These are phyloP conservation scores for Coelopa frigida DNA, from an alignment of 1,140 invertebrate species.

Conservation along the genomic window DNA sequence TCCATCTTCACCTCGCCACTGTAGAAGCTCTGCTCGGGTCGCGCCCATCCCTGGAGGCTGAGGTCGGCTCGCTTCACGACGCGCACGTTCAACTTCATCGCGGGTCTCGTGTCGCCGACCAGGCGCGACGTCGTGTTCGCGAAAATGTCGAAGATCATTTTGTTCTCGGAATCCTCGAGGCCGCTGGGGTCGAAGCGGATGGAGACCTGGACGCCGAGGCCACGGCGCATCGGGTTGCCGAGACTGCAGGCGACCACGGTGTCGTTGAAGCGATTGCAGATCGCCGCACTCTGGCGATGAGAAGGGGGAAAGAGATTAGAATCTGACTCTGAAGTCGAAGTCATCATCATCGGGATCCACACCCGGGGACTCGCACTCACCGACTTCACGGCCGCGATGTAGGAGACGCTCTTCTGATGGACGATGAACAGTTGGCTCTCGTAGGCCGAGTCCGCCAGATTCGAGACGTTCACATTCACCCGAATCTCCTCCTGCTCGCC, in stretches of 20 bases:
- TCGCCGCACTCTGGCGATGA: slow-evolving; percentile 47
- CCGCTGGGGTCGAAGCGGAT: slow-evolving; percentile 74
- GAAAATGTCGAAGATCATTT: slow-evolving; percentile 64
- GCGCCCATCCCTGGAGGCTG: slow-evolving; percentile 63
- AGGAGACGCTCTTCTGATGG: slow-evolving; percentile 71
- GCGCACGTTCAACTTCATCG: slow-evolving; percentile 53
- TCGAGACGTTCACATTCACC: slow-evolving; percentile 67
- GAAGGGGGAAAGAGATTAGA: not conserved
- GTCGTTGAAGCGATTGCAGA: slow-evolving; percentile 64
- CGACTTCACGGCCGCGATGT: slow-evolving; percentile 59
- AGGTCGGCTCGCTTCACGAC: slow-evolving; percentile 79
- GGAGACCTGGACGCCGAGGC: slow-evolving; percentile 51
- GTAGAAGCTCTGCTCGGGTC: slow-evolving; percentile 75
- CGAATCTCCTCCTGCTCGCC: slow-evolving; percentile 70
- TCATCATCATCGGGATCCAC: not conserved
- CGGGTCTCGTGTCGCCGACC: slow-evolving; percentile 48
- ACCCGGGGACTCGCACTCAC: too few species aligned
- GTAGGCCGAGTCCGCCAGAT: slow-evolving; percentile 83
- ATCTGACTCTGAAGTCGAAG: not conserved
- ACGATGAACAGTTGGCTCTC: slow-evolving; percentile 75
- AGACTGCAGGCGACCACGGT: slow-evolving; percentile 72
- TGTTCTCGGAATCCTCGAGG: slow-evolving; percentile 60
- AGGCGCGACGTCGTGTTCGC: slow-evolving; percentile 84
- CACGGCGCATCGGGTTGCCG: slow-evolving; percentile 77
- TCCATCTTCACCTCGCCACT: slow-evolving; percentile 70